Conservation (phyloP, 2,888 invertebrate species). For the Drosophila bunnanda region DNA sequence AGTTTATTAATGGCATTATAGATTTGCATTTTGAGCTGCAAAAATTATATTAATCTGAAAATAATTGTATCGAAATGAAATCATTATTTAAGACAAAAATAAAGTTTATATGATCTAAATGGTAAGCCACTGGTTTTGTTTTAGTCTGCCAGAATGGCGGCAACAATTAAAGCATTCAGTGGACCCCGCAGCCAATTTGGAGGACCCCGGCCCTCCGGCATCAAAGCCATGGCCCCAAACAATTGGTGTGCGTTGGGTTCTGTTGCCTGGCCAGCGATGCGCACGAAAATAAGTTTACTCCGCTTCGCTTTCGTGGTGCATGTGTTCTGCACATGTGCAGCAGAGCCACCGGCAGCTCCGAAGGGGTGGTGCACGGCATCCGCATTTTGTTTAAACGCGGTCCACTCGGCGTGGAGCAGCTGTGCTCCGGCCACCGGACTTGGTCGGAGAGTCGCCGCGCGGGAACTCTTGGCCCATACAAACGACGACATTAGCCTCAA, state of each 20-base stretch:
- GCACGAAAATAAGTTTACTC: constrained; percentile 65
- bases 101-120: too few species aligned
- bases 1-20: background rate
- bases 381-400: constrained; percentile 27
- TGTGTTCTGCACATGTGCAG: constrained; percentile 64
- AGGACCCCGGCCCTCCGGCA: constrained; percentile 26
- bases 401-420: constrained; percentile 24
- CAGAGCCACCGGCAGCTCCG: constrained; percentile 9
- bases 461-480: constrained; percentile 56
- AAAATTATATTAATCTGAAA: background rate
- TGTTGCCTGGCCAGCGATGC: constrained; percentile 58
- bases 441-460: background rate
- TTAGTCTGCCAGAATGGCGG: constrained; percentile 35
- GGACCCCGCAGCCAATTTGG: constrained; percentile 25
- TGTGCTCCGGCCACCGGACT: constrained; percentile 22
- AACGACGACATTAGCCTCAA: constrained; percentile 74
- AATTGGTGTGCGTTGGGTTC: constrained; percentile 49
- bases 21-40: background rate
- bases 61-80: background rate
- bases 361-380: constrained; percentile 44
- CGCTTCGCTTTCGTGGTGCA: constrained; percentile 58
- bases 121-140: too few species aligned
- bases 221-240: constrained; percentile 60
- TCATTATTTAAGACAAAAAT: too few species aligned
- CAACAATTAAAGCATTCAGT: constrained; percentile 55